Conservation (phyloP, 2,888 invertebrate genomes). For the Serripes groenlandicus region DNA sequence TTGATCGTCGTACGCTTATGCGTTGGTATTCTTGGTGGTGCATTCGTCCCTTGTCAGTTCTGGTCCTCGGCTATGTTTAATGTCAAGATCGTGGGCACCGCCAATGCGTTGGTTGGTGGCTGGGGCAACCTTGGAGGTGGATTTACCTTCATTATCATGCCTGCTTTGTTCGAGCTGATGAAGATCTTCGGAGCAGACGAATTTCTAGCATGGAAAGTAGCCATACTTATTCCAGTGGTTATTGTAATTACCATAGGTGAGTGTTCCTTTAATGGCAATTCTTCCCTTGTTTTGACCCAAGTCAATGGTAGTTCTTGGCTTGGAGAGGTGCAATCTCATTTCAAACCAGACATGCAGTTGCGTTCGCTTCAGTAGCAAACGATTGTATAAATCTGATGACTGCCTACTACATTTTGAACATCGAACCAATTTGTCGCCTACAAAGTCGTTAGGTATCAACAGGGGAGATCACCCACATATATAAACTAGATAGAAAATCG, state of each 20-base stretch:
- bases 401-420: background rate
- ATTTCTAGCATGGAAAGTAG: constrained; percentile 27
- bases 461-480: too few relatives aligned
- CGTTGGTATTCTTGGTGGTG: constrained; percentile 53
- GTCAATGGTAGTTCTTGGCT: background rate
- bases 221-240: constrained; percentile 17
- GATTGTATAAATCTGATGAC: background rate
- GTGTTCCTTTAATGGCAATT: background rate
- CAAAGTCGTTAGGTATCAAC: too few relatives aligned
- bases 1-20: constrained; percentile 43
- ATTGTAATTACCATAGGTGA: constrained; percentile 20
- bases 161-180: constrained; percentile 37
- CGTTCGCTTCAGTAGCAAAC: background rate
- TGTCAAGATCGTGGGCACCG: constrained; percentile 51
- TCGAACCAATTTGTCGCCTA: too few relatives aligned
- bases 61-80: constrained; percentile 59
- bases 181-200: constrained; percentile 31
- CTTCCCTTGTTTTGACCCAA: background rate
- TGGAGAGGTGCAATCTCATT: too few relatives aligned
- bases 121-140: constrained; percentile 54
- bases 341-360: background rate
- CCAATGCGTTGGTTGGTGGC: constrained; percentile 58
- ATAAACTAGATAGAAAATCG: too few relatives aligned
- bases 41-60: constrained; percentile 56
- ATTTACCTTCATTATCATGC: constrained; percentile 29